A percentile compares a stretch with the other conserved stretches of the same genome.
These are phyloP conservation scores for Drepanosiphum platanoidis DNA, from an alignment of 2,888 invertebrate genomes.

Conservation along the genomic window DNA sequence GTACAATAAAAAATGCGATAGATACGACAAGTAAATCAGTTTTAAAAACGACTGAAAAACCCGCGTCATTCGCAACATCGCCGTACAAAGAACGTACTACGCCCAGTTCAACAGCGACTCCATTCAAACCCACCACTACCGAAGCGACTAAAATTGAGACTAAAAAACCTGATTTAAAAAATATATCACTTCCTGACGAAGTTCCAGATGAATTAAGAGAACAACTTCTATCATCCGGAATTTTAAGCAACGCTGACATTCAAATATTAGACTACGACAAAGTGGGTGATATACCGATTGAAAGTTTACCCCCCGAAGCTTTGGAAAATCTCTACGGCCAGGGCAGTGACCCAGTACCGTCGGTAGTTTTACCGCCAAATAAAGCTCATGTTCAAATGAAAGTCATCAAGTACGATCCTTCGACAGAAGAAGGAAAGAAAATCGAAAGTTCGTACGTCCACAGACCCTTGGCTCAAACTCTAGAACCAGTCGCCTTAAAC, in stretches of 20 bases:
- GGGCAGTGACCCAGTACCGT: constrained; percentile 79
- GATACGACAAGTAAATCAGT: constrained; percentile 27
- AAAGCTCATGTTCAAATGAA: constrained; percentile 72
- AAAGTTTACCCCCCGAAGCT: constrained; percentile 85
- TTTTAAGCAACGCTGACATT: constrained; percentile 86
- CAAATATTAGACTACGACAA: constrained; percentile 89
- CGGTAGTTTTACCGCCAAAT: constrained; percentile 74
- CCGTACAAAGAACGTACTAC: constrained; percentile 64
- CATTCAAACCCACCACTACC: constrained; percentile 68
- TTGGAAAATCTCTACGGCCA: constrained; percentile 82
- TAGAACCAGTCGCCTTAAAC: constrained; percentile 79
- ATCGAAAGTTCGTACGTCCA: constrained; percentile 77
- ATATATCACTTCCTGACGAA: constrained; percentile 78
- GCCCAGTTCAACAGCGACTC: constrained; percentile 70
- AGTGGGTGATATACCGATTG: constrained; percentile 84
- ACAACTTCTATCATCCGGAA: constrained; percentile 85
- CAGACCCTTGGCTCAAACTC: constrained; percentile 66
- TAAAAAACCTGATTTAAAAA: constrained; percentile 64
- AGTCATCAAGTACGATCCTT: constrained; percentile 83
- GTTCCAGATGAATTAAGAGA: constrained; percentile 85
- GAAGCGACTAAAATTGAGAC: constrained; percentile 66
- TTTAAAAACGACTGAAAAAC: constrained; percentile 45
- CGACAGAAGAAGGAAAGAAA: constrained; percentile 77
- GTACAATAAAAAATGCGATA: constrained; percentile 32
- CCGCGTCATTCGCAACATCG: constrained; percentile 42